Base-by-base conservation (phyloP, 64 coral and sea anemone species). In the Dendronephthya gigantea region DNA sequence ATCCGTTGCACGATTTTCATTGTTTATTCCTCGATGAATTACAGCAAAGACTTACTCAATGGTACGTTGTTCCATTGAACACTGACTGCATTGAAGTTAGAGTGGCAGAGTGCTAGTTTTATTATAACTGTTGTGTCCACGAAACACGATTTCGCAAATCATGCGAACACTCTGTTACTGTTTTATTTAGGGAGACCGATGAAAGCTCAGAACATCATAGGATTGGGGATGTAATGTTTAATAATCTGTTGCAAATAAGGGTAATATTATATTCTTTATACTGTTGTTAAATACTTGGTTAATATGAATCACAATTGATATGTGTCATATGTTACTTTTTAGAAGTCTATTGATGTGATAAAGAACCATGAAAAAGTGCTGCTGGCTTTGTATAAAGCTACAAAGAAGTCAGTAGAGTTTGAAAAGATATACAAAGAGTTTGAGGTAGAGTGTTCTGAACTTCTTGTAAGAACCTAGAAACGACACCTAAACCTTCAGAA, bases 1-100 rank as follows among this genome's bases (percentile, higher is more conserved):
- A 97, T 83, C 94, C 94, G 0, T 91, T 97, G 43, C 93, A 97
- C 58, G 94, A 97, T 36, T 97, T 97, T 30, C 94, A 97, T 81
- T 97, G 94, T 58, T 83, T 92, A 25, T 97, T 97, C 51, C 82
- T 97, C 14, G 88, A 84, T 62, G 91, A 97, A 47, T 50, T 97
- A 1, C 91, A 97, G 35, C 85, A 93, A 23, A 83, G 91, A 58
- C 89, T 97, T 89, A 69, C 82, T 48, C 86, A 93, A 25, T 97
- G 94, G 94, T 93, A 90, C 72, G 86, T 38, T 37, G 19, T 33
- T 79, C 17, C 34, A 14, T 39, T 29, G 22, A 66, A 74, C 14
- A 30, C 32, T 74, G 68, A n/a, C n/a, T n/a, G n/a, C n/a, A n/a
- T n/a, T 35, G 11, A 17, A 74, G 68, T 52, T 52, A 10, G 23